phyloP scores from a whole-genome alignment of 2,797 vertebrate species.

The Smutsia gigantea region DNA sequence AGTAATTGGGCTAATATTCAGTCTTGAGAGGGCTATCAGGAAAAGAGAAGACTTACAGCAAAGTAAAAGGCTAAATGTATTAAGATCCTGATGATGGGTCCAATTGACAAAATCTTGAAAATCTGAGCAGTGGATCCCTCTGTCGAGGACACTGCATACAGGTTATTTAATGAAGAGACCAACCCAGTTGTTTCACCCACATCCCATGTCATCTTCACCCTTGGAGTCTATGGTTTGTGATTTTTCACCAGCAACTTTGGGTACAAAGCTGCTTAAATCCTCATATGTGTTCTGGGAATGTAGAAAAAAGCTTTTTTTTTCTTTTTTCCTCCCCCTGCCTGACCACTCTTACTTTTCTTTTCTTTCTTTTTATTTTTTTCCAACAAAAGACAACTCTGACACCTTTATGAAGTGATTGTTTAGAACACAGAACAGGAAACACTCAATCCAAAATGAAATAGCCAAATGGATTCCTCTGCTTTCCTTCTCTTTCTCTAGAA shows the following conservation, averaged over 20 bases:
- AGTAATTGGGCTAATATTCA: not conserved
- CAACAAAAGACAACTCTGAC: not conserved
- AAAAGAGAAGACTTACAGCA: not conserved
- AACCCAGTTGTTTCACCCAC: not conserved
- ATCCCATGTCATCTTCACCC: not conserved
- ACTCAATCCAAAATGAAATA: not conserved
- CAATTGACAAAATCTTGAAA: not conserved
- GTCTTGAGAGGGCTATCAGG: not conserved
- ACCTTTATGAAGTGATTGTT: not conserved
- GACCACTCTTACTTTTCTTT: too few relatives aligned
- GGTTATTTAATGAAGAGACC: not conserved
- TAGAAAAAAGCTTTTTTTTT: not conserved
- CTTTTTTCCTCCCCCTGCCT: not conserved
- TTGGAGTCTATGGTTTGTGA: not conserved
- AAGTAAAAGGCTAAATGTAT: not conserved
- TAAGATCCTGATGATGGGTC: not conserved
- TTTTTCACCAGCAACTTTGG: not conserved
- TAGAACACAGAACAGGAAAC: constrained; percentile 33
- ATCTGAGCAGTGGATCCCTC: not conserved
- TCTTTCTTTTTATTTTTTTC: not conserved
- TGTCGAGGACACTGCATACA: not conserved
- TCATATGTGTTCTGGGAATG: not conserved
- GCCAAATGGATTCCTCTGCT: not conserved
- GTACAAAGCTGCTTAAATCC: not conserved
- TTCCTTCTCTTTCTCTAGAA: not conserved